Conservation (phyloP, 2,888 invertebrate genomes). For the Temnothorax unifasciatus region DNA sequence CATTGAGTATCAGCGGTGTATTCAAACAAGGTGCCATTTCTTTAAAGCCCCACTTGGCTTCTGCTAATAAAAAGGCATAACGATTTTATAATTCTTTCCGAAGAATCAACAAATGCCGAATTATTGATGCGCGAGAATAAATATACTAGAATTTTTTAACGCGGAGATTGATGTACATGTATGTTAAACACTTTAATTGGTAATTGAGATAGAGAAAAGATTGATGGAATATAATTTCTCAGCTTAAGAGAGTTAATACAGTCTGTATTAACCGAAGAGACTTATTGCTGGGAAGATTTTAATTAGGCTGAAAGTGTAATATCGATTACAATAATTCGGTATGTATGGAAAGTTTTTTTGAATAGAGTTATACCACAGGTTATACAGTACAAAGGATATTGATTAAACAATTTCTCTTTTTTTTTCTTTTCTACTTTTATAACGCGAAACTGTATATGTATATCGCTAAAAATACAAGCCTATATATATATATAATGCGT, state of each 20-base stretch:
- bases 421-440: conserved; percentile 47
- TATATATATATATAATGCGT: conserved; percentile 1
- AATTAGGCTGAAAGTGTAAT: background rate
- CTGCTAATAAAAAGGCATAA: conserved; percentile 81
- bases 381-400: conserved; percentile 38
- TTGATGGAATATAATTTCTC: background rate
- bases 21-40: conserved; percentile 82
- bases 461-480: conserved; percentile 9
- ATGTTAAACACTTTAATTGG: conserved; percentile 1
- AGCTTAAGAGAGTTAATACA: background rate
- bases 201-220: background rate
- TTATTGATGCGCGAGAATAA: background rate
- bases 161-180: background rate
- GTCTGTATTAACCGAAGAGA: background rate
- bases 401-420: conserved; percentile 17
- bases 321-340: conserved; percentile 14
- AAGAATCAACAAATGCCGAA: conserved; percentile 27
- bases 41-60: conserved; percentile 83
- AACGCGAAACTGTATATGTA: conserved; percentile 6
- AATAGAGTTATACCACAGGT: background rate
- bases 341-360: conserved; percentile 11
- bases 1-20: conserved; percentile 84
- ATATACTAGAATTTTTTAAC: conserved; percentile 6
- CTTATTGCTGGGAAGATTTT: conserved; percentile 15
- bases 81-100: conserved; percentile 27